Conservation (phyloP, 2,888 invertebrate genomes). For the Ashinkailepas kermadecensis region DNA sequence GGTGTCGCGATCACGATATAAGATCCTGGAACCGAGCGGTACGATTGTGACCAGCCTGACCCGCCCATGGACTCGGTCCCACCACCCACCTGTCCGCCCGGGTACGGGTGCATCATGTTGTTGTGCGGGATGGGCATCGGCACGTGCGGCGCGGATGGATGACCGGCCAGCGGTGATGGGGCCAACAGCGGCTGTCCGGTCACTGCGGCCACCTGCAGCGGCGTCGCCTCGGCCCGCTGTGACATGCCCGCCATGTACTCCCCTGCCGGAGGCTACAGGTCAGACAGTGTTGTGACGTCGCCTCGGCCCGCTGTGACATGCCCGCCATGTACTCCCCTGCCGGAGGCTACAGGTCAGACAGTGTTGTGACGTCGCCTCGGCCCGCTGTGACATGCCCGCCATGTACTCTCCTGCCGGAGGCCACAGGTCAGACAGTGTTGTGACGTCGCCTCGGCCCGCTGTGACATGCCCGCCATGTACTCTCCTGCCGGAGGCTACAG, state of each 20-base stretch:
- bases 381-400: no score
- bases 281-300: neutral
- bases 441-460: no score
- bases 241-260: constrained; percentile 2
- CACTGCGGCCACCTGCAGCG: constrained; percentile 73
- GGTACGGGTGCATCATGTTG: constrained; percentile 5
- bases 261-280: neutral
- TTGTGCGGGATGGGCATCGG: neutral
- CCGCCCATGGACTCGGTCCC: no score
- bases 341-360: neutral
- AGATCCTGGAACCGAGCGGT: no score
- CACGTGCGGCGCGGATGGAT: constrained; percentile 39
- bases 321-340: neutral
- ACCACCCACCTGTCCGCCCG: neutral
- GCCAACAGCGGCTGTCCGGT: constrained; percentile 79
- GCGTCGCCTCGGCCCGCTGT: constrained; percentile 47
- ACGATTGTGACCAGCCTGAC: no score
- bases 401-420: no score
- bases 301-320: no score
- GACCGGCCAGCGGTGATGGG: constrained; percentile 61
- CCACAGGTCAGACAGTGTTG: no score
- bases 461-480: no score
- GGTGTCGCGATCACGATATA: no score
- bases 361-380: no score
- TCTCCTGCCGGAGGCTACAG: no score